Conservation (phyloP, 2,797 vertebrate species). For the Sebastes matsubarae region DNA sequence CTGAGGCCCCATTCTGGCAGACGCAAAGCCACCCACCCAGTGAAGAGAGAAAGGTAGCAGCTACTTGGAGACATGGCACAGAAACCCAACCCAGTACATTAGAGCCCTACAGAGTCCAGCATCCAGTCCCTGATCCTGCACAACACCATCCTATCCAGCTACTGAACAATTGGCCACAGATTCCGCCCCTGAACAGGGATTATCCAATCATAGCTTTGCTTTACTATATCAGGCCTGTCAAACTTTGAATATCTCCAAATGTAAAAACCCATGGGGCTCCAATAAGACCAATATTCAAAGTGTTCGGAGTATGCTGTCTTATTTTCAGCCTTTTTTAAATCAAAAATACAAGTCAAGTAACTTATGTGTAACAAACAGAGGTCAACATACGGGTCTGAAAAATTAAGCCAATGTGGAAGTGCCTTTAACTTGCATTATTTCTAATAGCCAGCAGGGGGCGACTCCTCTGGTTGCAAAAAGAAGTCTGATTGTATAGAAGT, state of each 20-base stretch:
- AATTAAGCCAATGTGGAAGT: too few relatives aligned
- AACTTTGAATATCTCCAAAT: not conserved
- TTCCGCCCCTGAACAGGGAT: not conserved
- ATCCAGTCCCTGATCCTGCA: conserved; percentile 16
- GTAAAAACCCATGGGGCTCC: not conserved
- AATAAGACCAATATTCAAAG: not conserved
- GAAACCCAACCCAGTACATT: conserved; percentile 24
- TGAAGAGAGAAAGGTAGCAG: conserved; percentile 48
- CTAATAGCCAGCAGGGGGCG: too few relatives aligned
- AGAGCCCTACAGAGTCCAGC: conserved; percentile 3
- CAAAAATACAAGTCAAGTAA: not conserved
- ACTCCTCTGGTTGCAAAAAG: too few relatives aligned
- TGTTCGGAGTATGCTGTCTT: not conserved
- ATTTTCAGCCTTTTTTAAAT: not conserved
- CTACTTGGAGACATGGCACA: conserved; percentile 54
- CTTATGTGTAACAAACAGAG: not conserved
- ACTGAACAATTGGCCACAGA: conserved; percentile 9
- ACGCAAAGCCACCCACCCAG: conserved; percentile 62
- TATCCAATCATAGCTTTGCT: not conserved
- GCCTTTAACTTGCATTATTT: too few relatives aligned
- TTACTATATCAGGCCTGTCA: not conserved
- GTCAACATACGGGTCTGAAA: too few relatives aligned
- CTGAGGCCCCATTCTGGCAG: conserved; percentile 41
- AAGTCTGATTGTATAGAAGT: too few relatives aligned
- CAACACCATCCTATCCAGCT: not conserved